Percentiles rank a stretch among this genome's conserved stretches.
Conservation (phyloP, 2,888 invertebrate genomes). For the Kuschelorhynchus macadamiae region DNA sequence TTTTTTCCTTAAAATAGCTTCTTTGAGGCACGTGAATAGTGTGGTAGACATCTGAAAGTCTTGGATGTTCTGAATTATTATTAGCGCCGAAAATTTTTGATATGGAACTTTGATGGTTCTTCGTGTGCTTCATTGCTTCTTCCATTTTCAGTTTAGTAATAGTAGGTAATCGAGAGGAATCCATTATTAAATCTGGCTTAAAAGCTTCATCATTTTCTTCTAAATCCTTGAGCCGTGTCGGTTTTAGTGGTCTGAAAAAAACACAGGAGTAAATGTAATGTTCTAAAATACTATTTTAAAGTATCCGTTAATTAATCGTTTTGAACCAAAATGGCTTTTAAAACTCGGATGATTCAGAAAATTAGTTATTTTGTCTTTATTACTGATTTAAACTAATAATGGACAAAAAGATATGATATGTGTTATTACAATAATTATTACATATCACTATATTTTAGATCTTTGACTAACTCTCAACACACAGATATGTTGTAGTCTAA, state of each 20-base stretch:
- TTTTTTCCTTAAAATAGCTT: constrained; percentile 58
- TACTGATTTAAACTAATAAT: no score
- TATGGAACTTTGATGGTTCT: constrained; percentile 62
- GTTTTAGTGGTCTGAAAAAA: constrained; percentile 81
- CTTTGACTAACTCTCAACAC: no score
- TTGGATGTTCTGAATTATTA: constrained; percentile 76
- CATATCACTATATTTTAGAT: no score
- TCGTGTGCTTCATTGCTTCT: constrained; percentile 61
- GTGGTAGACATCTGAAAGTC: constrained; percentile 77
- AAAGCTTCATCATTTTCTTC: constrained; percentile 57
- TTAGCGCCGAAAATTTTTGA: constrained; percentile 62
- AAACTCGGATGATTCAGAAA: no score
- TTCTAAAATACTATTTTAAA: no score
- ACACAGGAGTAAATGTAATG: no score
- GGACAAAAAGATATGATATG: no score
- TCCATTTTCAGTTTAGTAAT: constrained; percentile 64
- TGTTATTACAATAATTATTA: no score
- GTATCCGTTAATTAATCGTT: no score
- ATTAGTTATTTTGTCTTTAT: no score
- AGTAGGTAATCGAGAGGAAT: constrained; percentile 61
- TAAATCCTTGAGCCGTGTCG: constrained; percentile 75
- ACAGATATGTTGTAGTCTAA: no score
- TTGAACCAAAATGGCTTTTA: no score
- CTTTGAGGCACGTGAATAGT: constrained; percentile 60
- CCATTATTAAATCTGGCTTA: constrained; percentile 63